Evolutionary conservation across 2,113 vertebrate genomes (phyloP), one percentile per base, ranked within the genome.

Genomic region (Brachirus orientalis): DNA sequence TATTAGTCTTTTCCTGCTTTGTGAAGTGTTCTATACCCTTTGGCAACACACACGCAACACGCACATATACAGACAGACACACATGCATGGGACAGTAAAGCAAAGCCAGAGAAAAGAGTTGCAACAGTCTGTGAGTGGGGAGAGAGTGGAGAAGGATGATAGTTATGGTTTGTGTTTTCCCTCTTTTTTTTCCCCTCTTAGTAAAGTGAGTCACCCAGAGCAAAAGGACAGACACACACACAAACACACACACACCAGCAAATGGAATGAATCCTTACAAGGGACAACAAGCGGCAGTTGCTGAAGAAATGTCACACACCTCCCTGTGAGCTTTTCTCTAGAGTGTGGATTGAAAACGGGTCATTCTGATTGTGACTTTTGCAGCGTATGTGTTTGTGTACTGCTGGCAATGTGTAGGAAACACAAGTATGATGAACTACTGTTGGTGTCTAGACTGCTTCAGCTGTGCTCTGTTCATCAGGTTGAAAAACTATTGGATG

Each of bases 1-100:
- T 79, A 73, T 71, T 79, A 63, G 64, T 77, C 36, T 47, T 77
- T 79, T 73, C 74, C 58, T 73, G 60, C 40, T 80, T 69, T 80
- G 53, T 65, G 36, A 69, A 67, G 56, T 70, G 53, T 62, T 77
- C 50, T 76, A 56, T 19, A 50, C 61, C 74, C 69, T 69, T 28
- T 28, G 62, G 58, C 46, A 45, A 50, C 53, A 53, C 54, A 55
- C 44, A 28, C 28, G 6, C 28, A 28, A 50, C 48, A 6, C 59
- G 52, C 47, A 58, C 52, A 47, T 48, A 45, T 38, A 70, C 56
- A 60, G 19, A 48, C 36, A 60, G 22, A 36, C 48, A 61, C 53
- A 37, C 35, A 60, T 38, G 60, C 35, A 62, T 41, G 57, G 1
- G 8, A 66, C 16, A 37, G 46, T 35, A 55, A 47, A 63, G 52